Base-by-base conservation (phyloP, 2,888 invertebrate genomes). In the Rotaria socialis region DNA sequence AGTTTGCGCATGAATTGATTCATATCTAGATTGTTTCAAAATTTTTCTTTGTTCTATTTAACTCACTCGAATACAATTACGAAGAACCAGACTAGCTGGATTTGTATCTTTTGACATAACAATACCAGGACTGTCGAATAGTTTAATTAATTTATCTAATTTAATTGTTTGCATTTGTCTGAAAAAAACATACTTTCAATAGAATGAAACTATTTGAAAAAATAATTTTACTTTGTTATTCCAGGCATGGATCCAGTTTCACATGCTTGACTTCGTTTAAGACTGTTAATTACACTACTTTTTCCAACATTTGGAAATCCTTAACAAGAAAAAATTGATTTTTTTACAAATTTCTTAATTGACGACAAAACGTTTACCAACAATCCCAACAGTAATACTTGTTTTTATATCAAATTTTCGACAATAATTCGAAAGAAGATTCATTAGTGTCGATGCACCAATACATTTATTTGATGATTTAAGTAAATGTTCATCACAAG, bases 291-390 rank as follows among this genome's bases (percentile, higher is more conserved):
- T 87, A 99, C 94, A 88, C 97, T 97, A 90, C 97, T 98, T 92
- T 99, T 99, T 41, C 99, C 99, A 43, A 99, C 99, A 91, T 99
- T 99, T 41, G 99, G 99, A 89, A 97, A 93, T 10, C 94, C 93
- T 91, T 50, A 50, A 50, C 0, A 50, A 8, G 14, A 50, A 50
- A 88, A 85, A 10, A 24, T 22, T n/a, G 3, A 58, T 11, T n/a
- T n/a, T n/a, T n/a, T n/a, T 58, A 11, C 0, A 58, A 11, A n/a
- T 58, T 22, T 10, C 24, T 58, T 58, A 19, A 22, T n/a, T 43
- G 4, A 41, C 4, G 10, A 16, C 16, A 41, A 27, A 41, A 41
- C 27, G n/a, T 90, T 89, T 88, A 93, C 97, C 97, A 11, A 97
- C 96, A 87, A 98, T 94, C 6, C 97, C 97, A 8, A 98, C 97